These are phyloP conservation scores for Synergus laeviventris DNA, from an alignment of 2,888 invertebrate genomes.

Conservation along the genomic window DNA sequence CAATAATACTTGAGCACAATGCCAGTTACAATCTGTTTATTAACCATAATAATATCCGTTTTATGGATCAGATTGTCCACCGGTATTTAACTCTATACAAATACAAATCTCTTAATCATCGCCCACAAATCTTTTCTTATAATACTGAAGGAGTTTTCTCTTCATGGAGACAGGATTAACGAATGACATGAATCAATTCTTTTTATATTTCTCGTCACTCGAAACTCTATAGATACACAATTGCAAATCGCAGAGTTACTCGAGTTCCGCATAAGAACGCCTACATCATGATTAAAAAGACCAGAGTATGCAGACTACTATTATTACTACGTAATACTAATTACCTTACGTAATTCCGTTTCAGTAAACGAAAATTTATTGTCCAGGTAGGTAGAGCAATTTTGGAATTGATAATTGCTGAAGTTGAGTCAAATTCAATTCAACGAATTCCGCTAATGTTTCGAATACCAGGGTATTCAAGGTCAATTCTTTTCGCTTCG, in stretches of 20 bases:
- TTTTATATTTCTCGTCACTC: constrained; percentile 2
- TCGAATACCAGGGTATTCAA: background rate
- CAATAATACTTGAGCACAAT: background rate
- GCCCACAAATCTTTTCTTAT: constrained; percentile 34
- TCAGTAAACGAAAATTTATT: background rate
- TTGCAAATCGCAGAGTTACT: constrained; percentile 42
- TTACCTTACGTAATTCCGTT: constrained; percentile 59
- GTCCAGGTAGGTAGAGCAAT: background rate
- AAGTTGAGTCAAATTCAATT: background rate
- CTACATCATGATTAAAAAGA: constrained; percentile 43
- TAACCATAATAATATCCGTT: constrained; percentile 9
- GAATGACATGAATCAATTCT: constrained; percentile 30
- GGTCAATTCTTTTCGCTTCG: constrained; percentile 8
- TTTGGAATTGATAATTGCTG: background rate
- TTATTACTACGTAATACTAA: constrained; percentile 61
- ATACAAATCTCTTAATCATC: constrained; percentile 34
- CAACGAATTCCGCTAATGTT: background rate
- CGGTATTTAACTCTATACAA: background rate
- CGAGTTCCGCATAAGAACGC: constrained; percentile 54
- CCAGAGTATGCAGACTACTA: background rate
- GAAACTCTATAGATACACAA: constrained; percentile 5
- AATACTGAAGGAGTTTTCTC: constrained; percentile 11
- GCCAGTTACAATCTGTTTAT: constrained; percentile 11
- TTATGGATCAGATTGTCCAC: background rate
- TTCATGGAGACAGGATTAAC: constrained; percentile 27